Percentiles rank a stretch among this genome's conserved stretches.
These are phyloP conservation scores for Lochmaea capreae DNA, from an alignment of 2,888 invertebrate genomes.

Conservation along the genomic window DNA sequence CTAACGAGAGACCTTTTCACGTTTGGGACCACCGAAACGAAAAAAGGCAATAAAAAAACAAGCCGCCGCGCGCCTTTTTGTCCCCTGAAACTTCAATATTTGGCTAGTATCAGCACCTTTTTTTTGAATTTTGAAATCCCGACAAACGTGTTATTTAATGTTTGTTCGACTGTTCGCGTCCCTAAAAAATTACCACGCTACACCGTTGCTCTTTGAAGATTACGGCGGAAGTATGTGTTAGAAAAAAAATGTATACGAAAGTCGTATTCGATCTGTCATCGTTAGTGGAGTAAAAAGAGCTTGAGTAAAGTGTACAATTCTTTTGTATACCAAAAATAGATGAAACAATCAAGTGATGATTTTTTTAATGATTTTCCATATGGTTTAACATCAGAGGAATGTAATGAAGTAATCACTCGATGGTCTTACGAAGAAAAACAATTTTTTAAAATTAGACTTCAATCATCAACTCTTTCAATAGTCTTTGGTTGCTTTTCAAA, in stretches of 20 bases:
- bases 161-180: neutral
- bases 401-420: no score
- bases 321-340: no score
- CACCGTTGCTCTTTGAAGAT: neutral
- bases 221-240: neutral
- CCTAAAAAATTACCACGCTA: neutral
- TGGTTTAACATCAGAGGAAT: no score
- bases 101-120: conserved; percentile 19
- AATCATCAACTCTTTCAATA: no score
- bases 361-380: no score
- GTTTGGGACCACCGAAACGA: conserved; percentile 8
- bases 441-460: no score
- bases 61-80: conserved; percentile 4
- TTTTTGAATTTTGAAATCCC: conserved; percentile 5
- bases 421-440: no score
- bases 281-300: neutral
- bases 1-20: conserved; percentile 20
- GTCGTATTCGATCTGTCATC: neutral
- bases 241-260: neutral
- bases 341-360: no score
- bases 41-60: conserved; percentile 7
- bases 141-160: neutral
- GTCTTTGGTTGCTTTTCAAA: no score
- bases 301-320: neutral
- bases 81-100: conserved; percentile 10